Evolutionary conservation across 2,113 vertebrate species (phyloP).

Genomic region (Onychostoma macrolepis): DNA sequence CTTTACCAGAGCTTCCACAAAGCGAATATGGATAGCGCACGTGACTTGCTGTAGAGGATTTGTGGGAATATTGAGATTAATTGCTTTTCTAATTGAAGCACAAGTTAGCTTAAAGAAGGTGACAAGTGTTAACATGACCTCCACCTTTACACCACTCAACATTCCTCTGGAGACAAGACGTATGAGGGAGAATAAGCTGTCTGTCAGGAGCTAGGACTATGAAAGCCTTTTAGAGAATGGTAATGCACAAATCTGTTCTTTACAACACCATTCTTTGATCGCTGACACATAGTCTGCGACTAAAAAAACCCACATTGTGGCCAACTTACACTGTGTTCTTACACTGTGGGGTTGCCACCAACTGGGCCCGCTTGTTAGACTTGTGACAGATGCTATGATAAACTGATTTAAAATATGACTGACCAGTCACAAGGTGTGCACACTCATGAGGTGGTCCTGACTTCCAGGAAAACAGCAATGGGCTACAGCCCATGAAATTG

Average conservation of each 20-base stretch:
- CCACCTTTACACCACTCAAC: neutral
- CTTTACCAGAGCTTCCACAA: neutral
- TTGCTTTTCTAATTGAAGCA: constrained; percentile 51
- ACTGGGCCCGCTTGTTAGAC: neutral
- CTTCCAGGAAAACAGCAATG: neutral
- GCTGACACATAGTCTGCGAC: neutral
- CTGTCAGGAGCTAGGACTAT: neutral
- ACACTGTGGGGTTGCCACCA: too few relatives aligned
- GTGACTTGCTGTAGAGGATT: neutral
- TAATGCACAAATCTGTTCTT: neutral
- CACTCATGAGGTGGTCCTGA: neutral
- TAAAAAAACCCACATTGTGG: neutral
- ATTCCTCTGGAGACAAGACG: neutral
- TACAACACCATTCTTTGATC: neutral
- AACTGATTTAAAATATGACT: neutral
- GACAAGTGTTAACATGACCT: constrained; percentile 2
- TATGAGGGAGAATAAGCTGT: neutral
- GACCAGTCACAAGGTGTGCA: neutral
- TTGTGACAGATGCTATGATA: neutral
- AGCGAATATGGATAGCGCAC: constrained; percentile 4
- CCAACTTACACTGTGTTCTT: neutral
- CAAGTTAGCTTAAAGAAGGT: constrained; percentile 31
- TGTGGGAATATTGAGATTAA: constrained; percentile 39
- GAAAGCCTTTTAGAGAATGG: neutral
- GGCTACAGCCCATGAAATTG: neutral